phyloP scores from a whole-genome alignment of 1,140 invertebrate species.

The Neomicropteryx cornuta region DNA sequence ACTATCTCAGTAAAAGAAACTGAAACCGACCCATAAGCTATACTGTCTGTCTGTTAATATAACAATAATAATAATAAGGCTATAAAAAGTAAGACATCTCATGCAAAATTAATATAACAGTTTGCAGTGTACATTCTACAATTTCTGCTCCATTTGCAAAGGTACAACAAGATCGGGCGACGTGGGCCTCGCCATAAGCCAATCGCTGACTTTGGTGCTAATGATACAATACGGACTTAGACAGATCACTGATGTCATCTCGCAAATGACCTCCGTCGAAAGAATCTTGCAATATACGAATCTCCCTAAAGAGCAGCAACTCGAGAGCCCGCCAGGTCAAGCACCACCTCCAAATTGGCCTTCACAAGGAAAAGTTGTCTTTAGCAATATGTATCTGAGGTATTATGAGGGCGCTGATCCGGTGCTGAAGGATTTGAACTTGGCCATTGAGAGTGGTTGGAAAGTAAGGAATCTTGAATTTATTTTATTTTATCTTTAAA shows the following conservation, averaged over 20 bases:
- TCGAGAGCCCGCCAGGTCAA: conserved; percentile 35
- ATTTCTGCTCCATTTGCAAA: no score
- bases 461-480: conserved; percentile 58
- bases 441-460: conserved; percentile 50
- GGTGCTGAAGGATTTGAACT: conserved; percentile 57
- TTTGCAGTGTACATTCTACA: no score
- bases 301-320: conserved; percentile 41
- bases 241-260: conserved; percentile 74
- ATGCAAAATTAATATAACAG: no score
- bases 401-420: conserved; percentile 51
- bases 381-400: conserved; percentile 52
- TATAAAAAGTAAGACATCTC: no score
- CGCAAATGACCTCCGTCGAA: conserved; percentile 86
- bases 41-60: no score
- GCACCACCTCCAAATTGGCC: conserved; percentile 48
- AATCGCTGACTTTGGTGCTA: conserved; percentile 71
- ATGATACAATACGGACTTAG: conserved; percentile 79
- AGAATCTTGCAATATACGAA: conserved; percentile 68
- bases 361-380: conserved; percentile 41
- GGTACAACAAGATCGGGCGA: conserved; percentile 43
- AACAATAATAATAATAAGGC: no score
- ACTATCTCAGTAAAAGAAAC: no score
- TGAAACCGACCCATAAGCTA: no score
- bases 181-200: conserved; percentile 74
- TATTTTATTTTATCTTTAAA: conserved; percentile 40